phyloP scores from a whole-genome alignment of 1,140 invertebrate species.

The Cyclargus thomasi region DNA sequence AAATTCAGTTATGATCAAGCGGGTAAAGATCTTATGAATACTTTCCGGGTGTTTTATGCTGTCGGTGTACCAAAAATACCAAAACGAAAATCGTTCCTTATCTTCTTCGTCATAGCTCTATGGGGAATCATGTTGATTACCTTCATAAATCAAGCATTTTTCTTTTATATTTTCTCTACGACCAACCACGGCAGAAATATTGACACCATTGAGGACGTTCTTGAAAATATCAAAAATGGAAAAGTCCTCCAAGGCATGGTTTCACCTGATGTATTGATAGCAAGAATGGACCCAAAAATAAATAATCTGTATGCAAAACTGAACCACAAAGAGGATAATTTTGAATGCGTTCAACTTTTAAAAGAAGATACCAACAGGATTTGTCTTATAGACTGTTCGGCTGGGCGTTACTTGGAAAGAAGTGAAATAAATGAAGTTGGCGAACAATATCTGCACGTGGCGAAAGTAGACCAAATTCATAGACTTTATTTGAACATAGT shows the following conservation, averaged over 20 bases:
- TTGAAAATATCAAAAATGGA: conserved; percentile 44
- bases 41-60: conserved; percentile 45
- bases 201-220: conserved; percentile 62
- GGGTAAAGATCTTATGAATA: conserved; percentile 59
- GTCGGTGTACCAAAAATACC: conserved; percentile 49
- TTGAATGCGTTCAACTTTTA: conserved; percentile 51
- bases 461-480: conserved; percentile 56
- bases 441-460: conserved; percentile 60
- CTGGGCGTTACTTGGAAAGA: conserved; percentile 51
- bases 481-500: conserved; percentile 50
- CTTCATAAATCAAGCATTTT: conserved; percentile 59
- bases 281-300: conserved; percentile 51
- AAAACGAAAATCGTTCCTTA: conserved; percentile 42
- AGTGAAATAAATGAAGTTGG: conserved; percentile 58
- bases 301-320: conserved; percentile 50
- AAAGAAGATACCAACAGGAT: conserved; percentile 49
- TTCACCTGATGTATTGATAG: conserved; percentile 61
- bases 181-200: conserved; percentile 58
- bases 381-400: conserved; percentile 65
- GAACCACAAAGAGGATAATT: conserved; percentile 35
- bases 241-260: conserved; percentile 53
- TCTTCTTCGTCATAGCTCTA: conserved; percentile 47
- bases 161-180: conserved; percentile 64
- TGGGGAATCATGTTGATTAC: conserved; percentile 63
- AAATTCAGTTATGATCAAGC: conserved; percentile 44